Conservation (phyloP, 2,113 vertebrate genomes). For the Oncorhynchus gorbuscha region DNA sequence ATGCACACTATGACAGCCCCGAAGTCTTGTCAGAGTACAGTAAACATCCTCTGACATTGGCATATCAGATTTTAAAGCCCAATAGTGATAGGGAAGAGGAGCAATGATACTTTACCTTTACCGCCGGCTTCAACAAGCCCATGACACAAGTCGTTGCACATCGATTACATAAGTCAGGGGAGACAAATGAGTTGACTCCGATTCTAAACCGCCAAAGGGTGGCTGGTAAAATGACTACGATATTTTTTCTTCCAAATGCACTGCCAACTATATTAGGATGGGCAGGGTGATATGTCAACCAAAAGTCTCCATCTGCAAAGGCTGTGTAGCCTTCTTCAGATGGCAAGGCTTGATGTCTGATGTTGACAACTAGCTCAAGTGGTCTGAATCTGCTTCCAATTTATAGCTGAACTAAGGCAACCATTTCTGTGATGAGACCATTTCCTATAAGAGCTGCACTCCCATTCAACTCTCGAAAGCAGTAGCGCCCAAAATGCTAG, state of each 20-base stretch:
- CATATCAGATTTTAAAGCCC: constrained; percentile 29
- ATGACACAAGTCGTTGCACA: constrained; percentile 38
- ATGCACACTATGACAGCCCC: constrained; percentile 27
- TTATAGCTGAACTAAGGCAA: constrained; percentile 27
- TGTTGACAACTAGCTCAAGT: background rate
- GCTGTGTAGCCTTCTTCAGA: background rate
- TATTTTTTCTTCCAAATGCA: background rate
- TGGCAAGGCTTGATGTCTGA: background rate
- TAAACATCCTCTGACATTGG: constrained; percentile 48
- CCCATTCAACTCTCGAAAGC: constrained; percentile 20
- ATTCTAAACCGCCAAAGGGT: constrained; percentile 16
- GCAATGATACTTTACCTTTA: constrained; percentile 36
- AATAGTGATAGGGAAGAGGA: constrained; percentile 30
- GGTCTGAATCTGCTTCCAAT: constrained; percentile 27
- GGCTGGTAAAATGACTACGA: background rate
- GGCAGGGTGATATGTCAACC: background rate
- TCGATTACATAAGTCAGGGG: constrained; percentile 42
- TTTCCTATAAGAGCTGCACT: constrained; percentile 1
- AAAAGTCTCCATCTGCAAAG: background rate
- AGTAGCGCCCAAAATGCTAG: constrained; percentile 25
- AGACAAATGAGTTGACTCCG: constrained; percentile 16
- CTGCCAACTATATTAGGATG: background rate
- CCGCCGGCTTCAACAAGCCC: background rate
- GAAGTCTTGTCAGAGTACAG: constrained; percentile 42
- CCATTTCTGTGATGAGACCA: constrained; percentile 7